phyloP scores from a whole-genome alignment of 2,797 vertebrate species.

The Siniperca scherzeri region DNA sequence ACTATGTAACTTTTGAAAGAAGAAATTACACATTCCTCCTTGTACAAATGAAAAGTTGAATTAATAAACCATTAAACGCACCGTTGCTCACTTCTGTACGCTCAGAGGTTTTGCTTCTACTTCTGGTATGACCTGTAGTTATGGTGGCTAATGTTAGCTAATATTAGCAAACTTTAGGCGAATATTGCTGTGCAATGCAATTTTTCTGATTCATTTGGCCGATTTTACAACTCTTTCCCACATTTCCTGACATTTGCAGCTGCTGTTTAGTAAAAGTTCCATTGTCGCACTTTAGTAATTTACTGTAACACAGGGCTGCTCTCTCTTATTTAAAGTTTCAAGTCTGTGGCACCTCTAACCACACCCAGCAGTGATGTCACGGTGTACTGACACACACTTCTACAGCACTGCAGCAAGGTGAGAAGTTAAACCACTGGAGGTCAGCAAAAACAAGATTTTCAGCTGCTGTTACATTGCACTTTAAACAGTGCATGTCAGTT shows the following conservation, averaged over 20 bases:
- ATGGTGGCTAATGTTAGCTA: neutral
- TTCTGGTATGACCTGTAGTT: too few relatives aligned
- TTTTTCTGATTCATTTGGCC: too few relatives aligned
- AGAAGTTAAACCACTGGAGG: neutral
- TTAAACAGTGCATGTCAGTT: neutral
- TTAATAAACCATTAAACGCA: neutral
- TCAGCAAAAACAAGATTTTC: neutral
- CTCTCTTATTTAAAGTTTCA: neutral
- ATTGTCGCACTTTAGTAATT: neutral
- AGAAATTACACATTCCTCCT: neutral
- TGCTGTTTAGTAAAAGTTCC: neutral
- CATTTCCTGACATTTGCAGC: neutral
- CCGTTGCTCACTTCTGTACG: neutral
- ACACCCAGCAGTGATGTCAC: neutral
- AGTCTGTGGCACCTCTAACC: neutral
- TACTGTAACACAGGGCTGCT: neutral
- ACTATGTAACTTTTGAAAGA: neutral
- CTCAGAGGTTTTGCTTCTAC: neutral
- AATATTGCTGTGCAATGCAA: neutral
- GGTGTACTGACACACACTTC: neutral
- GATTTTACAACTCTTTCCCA: neutral
- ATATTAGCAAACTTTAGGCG: neutral
- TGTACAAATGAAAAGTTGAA: neutral
- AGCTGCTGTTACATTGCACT: neutral
- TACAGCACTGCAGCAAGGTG: neutral